Conservation (phyloP, 2,888 invertebrate species). For the Macrophya alboannulata region DNA sequence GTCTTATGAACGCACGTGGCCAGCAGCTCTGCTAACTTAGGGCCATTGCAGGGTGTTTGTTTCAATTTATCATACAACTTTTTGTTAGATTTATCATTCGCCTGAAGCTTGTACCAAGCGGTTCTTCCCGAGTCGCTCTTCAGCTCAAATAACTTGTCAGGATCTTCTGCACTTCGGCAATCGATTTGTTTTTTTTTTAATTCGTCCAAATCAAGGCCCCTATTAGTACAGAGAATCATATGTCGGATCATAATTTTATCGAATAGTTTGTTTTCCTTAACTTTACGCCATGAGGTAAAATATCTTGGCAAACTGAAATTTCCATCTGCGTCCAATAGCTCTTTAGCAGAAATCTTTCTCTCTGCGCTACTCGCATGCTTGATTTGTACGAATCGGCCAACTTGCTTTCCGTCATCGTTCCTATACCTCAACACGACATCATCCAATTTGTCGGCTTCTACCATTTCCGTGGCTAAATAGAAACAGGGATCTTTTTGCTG, state of each 20-base stretch:
- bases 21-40: neutral
- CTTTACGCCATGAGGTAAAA: neutral
- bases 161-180: neutral
- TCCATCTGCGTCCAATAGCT: neutral
- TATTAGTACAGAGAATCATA: too few species aligned
- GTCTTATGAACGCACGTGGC: neutral
- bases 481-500: constrained; percentile 2
- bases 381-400: neutral
- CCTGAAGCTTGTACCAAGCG: neutral
- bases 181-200: neutral
- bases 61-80: neutral
- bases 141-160: neutral
- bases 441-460: constrained; percentile 55
- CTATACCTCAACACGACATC: constrained; percentile 46
- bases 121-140: neutral
- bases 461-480: constrained; percentile 55
- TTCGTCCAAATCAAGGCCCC: neutral
- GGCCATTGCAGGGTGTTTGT: neutral
- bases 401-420: neutral
- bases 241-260: too few species aligned
- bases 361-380: neutral
- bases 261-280: neutral
- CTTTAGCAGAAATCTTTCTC: neutral
- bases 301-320: neutral
- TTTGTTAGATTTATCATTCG: neutral